Evolutionary conservation across 2,797 vertebrate genomes (phyloP), one percentile per base, ranked within the genome.

Genomic region (Eremophila alpestris): DNA sequence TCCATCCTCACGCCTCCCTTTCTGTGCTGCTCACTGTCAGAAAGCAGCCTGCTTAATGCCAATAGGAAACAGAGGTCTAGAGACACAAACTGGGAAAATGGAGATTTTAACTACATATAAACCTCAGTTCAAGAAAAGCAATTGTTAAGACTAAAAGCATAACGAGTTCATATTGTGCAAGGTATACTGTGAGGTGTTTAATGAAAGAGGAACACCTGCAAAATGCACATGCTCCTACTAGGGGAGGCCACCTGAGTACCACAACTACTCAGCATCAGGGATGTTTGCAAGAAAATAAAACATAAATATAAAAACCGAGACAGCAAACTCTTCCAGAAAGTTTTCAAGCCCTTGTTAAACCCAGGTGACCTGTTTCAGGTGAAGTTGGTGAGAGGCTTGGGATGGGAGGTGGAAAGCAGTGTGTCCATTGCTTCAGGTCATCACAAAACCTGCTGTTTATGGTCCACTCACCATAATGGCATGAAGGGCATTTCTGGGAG

Each of bases 101-200:
- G 30, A 59, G n/a, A 71, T 34, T 90, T 92, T 68, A 62, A 62
- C 20, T 38, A 36, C 6, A 17, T 9, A 17, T 40, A 90, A 88
- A 70, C 7, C 10, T 74, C 22, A 27, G 12, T 29, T 75, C 12
- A 55, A 55, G 49, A 49, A 70, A 75, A 54, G 27, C 2, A 58
- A 14, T 10, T 40, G 21, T 36, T 55, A 54, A 2, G 0, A 36
- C 46, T 2, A 32, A 34, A 84, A 68, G 11, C 0, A 2, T 38
- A 49, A 16, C 0, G 1, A 15, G 14, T 8, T 62, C 19, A 8
- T 26, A 20, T 11, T 11, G 7, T 34, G 36, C 29, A 46, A 80
- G 40, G 34, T 43, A 36, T 17, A 27, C 10, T 55, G 13, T 38
- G 19, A 21, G 69, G 10, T 67, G 30, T 63, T 89, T 65, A 65